Base-by-base conservation (phyloP, 2,113 vertebrate genomes). In the Vidua chalybeata region DNA sequence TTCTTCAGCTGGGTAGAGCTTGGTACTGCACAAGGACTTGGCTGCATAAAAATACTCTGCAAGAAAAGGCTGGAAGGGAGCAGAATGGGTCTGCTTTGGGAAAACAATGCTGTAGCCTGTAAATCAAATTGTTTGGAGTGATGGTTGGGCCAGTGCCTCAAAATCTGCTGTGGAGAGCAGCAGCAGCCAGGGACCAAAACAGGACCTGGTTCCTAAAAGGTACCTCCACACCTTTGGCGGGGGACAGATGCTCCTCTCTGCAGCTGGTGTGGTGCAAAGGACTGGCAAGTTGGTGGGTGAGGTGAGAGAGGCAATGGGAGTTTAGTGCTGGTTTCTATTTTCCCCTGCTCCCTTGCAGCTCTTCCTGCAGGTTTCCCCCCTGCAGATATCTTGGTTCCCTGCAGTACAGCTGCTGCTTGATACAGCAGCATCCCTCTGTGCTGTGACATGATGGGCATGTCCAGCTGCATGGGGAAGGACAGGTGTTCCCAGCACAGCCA, bases 401-500 rank as follows among this genome's bases (percentile, higher is more conserved):
- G 46, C 31, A 45, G 31, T 2, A 6, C 8, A 16, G 39, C 51
- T n/a, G 26, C 37, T 49, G 35, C 20, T 51, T 8, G 39, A 1
- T 8, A 0, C 13, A 54, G 30, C 78, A 48, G 14, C 46, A 31
- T 63, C 62, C 16, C 20, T 55, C 6, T 20, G 61, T 5, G 13
- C 33, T 0, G 4, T 2, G 15, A 6, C 7, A 5, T 0, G 13
- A 3, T 13, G 49, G 74, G 7, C 7, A 1, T 1, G 15, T 13
- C 52, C 39, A 11, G 21, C 54, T 22, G 5, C 33, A 0, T 0
- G 6, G 51, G 41, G 46, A 49, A 46, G 45, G 37, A 37, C 12
- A 10, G 23, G 24, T 3, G 61, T 3, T 28, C 66, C 33, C 37
- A 58, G 55, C 54, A 48, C 2, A 14, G 11, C 43, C n/a, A 0